A percentile compares a stretch with the other conserved stretches of the same genome.
Evolutionary conservation across 2,888 invertebrate species (phyloP).

Genomic region (Zhengitettix transpicula): DNA sequence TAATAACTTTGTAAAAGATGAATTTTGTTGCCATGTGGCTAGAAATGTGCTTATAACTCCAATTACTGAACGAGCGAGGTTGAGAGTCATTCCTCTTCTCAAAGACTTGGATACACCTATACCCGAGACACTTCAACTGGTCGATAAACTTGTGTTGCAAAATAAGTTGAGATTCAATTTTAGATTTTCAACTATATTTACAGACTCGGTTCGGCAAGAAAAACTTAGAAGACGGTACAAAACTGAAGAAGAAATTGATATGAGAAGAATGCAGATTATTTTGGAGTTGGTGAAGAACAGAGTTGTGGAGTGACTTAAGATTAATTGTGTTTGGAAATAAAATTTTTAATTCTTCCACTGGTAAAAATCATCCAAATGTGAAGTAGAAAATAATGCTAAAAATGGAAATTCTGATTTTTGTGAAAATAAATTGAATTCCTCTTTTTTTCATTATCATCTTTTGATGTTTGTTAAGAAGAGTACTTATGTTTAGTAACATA

Average conservation of each 20-base stretch:
- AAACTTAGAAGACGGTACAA: not conserved
- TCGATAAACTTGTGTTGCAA: not conserved
- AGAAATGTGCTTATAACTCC: not conserved
- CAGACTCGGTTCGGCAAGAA: not conserved
- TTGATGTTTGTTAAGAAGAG: too few relatives aligned
- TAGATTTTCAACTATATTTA: not conserved
- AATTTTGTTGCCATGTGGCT: not conserved
- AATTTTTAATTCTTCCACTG: too few relatives aligned
- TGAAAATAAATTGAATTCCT: too few relatives aligned
- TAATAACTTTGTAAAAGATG: not conserved
- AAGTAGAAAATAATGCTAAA: not conserved
- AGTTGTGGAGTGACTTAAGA: too few relatives aligned
- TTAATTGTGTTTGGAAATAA: too few relatives aligned
- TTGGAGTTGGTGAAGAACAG: not conserved
- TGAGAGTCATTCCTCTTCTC: not conserved
- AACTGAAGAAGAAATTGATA: not conserved
- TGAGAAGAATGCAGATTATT: not conserved
- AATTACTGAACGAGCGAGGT: not conserved
- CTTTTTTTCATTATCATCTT: too few relatives aligned
- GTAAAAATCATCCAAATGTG: too few relatives aligned
- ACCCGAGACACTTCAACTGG: not conserved
- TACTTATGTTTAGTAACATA: too few relatives aligned
- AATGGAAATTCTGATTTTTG: not conserved
- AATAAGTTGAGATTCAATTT: not conserved
- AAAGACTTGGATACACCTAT: not conserved